phyloP scores from a whole-genome alignment of 1,140 invertebrate genomes.

The Pantala flavescens region DNA sequence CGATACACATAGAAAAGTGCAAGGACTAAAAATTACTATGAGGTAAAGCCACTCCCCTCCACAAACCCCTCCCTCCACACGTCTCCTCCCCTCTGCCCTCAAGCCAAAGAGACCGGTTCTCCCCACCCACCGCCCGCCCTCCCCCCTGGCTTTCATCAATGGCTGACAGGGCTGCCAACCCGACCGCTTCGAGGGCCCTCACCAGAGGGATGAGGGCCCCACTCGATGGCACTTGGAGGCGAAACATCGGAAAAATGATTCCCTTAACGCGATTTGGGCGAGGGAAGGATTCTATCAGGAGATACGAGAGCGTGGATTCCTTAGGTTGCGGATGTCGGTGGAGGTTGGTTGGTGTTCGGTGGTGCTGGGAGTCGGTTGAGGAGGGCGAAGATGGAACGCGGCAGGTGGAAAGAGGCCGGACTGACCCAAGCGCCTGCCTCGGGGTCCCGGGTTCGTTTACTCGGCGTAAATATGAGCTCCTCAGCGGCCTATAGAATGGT shows the following conservation, averaged over 20 bases:
- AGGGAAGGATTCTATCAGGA: background rate
- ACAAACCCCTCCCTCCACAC: background rate
- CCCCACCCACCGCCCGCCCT: constrained; percentile 21
- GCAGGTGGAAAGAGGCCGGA: background rate
- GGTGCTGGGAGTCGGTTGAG: background rate
- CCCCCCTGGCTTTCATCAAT: constrained; percentile 28
- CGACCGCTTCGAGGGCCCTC: constrained; percentile 28
- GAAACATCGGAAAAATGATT: too few relatives aligned
- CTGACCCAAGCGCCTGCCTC: background rate
- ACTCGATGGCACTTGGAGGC: too few relatives aligned
- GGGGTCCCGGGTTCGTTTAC: too few relatives aligned
- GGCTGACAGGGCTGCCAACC: constrained; percentile 32
- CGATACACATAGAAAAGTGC: too few relatives aligned
- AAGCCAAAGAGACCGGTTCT: constrained; percentile 26
- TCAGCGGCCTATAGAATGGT: too few relatives aligned
- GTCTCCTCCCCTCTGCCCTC: background rate
- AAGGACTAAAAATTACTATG: too few relatives aligned
- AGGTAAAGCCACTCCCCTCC: too few relatives aligned
- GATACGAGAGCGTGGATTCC: constrained; percentile 35
- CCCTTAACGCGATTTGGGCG: too few relatives aligned
- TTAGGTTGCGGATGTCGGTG: constrained; percentile 33
- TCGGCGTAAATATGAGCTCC: too few relatives aligned
- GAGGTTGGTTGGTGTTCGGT: too few relatives aligned
- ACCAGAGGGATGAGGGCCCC: background rate
- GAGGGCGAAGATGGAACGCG: background rate